Evolutionary conservation across 2,888 invertebrate genomes (phyloP).

Genomic region (Synanthedon tipuliformis): DNA sequence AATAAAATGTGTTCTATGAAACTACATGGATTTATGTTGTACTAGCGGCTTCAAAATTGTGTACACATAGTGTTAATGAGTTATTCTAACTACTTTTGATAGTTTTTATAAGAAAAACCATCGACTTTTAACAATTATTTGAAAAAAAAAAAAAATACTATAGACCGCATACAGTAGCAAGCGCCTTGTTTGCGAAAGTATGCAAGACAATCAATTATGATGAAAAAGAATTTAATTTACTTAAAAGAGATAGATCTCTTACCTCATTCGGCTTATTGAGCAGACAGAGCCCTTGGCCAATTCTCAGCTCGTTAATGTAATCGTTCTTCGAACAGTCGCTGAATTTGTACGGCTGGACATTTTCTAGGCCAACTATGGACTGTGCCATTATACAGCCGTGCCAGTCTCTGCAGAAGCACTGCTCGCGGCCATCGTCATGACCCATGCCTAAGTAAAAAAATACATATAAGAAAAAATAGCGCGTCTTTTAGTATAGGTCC

Average conservation of each 20-base stretch:
- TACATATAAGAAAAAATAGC: background rate
- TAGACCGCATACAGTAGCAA: too few species aligned
- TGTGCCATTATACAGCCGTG: slow-evolving; percentile 97
- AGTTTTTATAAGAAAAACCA: too few species aligned
- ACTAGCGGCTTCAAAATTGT: too few species aligned
- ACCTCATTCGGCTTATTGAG: slow-evolving; percentile 95
- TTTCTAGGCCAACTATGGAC: slow-evolving; percentile 89
- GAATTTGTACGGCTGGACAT: slow-evolving; percentile 96
- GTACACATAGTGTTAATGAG: too few species aligned
- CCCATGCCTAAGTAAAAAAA: slow-evolving; percentile 59
- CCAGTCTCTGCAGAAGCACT: slow-evolving; percentile 93
- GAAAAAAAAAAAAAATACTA: too few species aligned
- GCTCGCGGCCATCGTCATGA: slow-evolving; percentile 91
- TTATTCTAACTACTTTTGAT: too few species aligned
- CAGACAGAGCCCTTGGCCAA: slow-evolving; percentile 91
- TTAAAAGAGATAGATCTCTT: slow-evolving; percentile 32
- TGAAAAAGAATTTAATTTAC: background rate
- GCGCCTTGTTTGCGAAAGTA: too few species aligned
- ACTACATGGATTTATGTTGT: too few species aligned
- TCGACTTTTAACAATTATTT: too few species aligned
- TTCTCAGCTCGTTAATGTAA: slow-evolving; percentile 87
- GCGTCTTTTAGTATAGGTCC: too few species aligned
- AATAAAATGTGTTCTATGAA: background rate
- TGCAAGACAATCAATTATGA: too few species aligned
- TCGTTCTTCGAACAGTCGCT: slow-evolving; percentile 94